Evolutionary conservation across 2,113 vertebrate genomes (phyloP).

Genomic region (Eupsittula cactorum): DNA sequence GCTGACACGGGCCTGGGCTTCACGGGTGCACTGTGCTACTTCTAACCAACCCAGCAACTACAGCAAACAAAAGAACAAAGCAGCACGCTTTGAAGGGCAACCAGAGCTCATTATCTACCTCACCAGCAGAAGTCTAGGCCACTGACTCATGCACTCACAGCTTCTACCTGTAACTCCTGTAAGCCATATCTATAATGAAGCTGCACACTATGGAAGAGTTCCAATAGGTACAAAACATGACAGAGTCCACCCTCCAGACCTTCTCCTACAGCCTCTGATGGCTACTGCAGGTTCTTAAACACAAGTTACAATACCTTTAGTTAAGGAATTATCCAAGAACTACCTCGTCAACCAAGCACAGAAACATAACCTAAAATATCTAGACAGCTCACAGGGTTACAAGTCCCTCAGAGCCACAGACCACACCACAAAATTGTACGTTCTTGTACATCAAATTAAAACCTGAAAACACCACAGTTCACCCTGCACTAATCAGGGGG

Average conservation of each 20-base stretch:
- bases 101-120: background rate
- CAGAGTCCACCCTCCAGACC: background rate
- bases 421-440: background rate
- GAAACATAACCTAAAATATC: fast-evolving
- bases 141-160: background rate
- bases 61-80: background rate
- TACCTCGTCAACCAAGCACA: background rate
- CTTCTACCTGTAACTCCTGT: background rate
- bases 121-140: too few relatives aligned
- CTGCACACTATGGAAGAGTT: background rate
- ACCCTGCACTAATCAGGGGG: background rate
- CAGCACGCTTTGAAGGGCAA: background rate
- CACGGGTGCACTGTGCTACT: background rate
- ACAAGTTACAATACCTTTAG: background rate
- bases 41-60: background rate
- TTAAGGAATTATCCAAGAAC: background rate
- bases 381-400: background rate
- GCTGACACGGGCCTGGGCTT: fast-evolving
- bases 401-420: background rate
- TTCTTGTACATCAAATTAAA: background rate
- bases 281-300: background rate
- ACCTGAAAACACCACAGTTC: fast-evolving
- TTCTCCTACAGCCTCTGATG: background rate
- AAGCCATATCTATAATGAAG: background rate
- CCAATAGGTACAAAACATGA: fast-evolving